Evolutionary conservation across 2,113 vertebrate species (phyloP).

Genomic region (Pyrgilauda ruficollis): DNA sequence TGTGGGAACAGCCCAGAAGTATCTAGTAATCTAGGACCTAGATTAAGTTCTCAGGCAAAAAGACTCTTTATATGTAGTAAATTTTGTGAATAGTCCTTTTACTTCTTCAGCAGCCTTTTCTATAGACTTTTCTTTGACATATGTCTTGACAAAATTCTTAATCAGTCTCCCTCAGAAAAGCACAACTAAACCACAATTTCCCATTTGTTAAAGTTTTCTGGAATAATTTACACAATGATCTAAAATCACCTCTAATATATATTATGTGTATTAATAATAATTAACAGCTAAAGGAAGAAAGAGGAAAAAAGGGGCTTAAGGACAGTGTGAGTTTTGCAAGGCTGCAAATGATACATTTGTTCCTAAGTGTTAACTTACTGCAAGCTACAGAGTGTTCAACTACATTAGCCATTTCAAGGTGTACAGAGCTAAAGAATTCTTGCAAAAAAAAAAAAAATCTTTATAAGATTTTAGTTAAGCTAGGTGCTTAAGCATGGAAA

Average conservation of each 20-base stretch:
- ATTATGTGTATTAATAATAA: background rate
- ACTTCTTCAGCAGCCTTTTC: background rate
- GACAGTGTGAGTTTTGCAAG: background rate
- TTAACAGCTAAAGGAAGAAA: background rate
- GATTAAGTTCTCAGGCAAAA: background rate
- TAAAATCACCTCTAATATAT: background rate
- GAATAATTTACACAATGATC: background rate
- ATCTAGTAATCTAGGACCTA: background rate
- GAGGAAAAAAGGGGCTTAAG: background rate
- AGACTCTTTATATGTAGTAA: background rate
- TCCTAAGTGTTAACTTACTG: background rate
- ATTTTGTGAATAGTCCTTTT: background rate
- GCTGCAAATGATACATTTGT: background rate
- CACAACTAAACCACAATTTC: background rate
- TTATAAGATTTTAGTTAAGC: background rate
- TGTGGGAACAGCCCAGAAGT: background rate
- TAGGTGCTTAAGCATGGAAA: background rate
- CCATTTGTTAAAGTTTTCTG: background rate
- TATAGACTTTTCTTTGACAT: background rate
- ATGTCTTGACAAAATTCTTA: background rate
- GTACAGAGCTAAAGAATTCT: background rate
- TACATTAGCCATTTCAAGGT: background rate
- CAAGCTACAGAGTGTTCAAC: background rate
- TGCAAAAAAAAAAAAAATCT: background rate
- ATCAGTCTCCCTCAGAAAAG: background rate